Conservation (phyloP, 2,888 invertebrate species). For the Dryococelus australis region DNA sequence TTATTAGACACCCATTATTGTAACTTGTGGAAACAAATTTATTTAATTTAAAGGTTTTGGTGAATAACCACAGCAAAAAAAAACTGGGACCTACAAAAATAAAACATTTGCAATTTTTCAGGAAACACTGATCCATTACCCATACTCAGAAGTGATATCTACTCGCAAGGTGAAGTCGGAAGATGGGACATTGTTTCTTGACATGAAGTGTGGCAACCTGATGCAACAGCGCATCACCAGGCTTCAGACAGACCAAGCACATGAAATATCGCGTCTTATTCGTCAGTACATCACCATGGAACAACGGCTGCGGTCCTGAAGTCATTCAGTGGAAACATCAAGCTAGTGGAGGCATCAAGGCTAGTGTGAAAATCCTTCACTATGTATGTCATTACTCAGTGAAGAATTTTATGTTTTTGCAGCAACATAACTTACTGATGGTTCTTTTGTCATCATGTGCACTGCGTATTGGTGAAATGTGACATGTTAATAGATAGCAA, state of each 20-base stretch:
- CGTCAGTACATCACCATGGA: slow-evolving; percentile 96
- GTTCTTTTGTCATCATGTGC: not conserved
- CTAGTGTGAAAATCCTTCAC: not conserved
- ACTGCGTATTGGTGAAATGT: not conserved
- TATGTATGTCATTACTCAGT: not conserved
- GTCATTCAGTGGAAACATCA: not conserved
- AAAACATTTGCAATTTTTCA: slow-evolving; percentile 52
- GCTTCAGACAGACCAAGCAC: slow-evolving; percentile 96
- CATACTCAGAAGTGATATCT: slow-evolving; percentile 94
- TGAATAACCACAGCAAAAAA: no score
- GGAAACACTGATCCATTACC: slow-evolving; percentile 92
- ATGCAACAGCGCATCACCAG: slow-evolving; percentile 95
- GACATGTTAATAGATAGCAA: not conserved
- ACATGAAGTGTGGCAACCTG: slow-evolving; percentile 96
- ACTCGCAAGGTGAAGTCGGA: slow-evolving; percentile 91
- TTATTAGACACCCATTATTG: no score
- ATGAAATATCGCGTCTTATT: slow-evolving; percentile 95
- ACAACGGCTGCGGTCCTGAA: slow-evolving; percentile 59
- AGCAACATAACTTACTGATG: not conserved
- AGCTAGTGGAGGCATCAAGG: not conserved
- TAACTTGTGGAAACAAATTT: no score
- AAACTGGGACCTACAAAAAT: not conserved
- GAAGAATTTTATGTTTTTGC: not conserved
- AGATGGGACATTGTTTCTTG: slow-evolving; percentile 89
- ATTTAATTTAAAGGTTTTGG: no score